phyloP scores from a whole-genome alignment of 2,888 invertebrate genomes.

The Nasonovia ribisnigri region DNA sequence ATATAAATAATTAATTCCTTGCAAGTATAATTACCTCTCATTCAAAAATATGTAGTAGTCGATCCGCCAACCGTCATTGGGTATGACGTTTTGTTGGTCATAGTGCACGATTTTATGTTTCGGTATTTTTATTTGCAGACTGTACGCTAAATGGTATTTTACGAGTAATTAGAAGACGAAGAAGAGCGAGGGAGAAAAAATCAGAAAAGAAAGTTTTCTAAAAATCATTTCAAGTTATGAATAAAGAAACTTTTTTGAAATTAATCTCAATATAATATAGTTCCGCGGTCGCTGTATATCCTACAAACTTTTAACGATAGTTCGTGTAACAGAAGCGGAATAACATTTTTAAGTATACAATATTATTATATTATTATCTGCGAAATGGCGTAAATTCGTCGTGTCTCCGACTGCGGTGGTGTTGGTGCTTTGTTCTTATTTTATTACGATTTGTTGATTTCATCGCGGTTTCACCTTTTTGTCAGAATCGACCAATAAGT shows the following conservation, averaged over 20 bases:
- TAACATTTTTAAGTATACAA: background rate
- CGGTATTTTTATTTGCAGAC: background rate
- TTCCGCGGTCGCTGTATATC: background rate
- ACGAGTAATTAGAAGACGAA: background rate
- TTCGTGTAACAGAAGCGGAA: background rate
- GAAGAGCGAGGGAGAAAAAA: background rate
- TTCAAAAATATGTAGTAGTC: background rate
- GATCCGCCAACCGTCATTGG: background rate
- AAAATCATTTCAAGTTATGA: conserved; percentile 4
- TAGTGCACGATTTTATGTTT: background rate
- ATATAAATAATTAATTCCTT: background rate
- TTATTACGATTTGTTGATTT: background rate
- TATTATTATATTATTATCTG: conserved; percentile 11
- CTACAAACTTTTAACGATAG: conserved; percentile 8
- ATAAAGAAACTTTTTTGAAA: background rate
- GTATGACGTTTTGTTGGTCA: background rate
- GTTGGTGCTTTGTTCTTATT: background rate
- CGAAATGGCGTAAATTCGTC: background rate
- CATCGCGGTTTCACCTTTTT: background rate
- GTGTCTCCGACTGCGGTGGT: background rate
- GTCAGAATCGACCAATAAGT: background rate
- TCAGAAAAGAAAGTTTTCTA: background rate
- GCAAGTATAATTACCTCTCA: background rate
- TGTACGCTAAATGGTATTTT: background rate
- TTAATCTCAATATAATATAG: conserved; percentile 22